Base-by-base conservation (phyloP, 1,140 invertebrate genomes). In the Eurytemora carolleeae region DNA sequence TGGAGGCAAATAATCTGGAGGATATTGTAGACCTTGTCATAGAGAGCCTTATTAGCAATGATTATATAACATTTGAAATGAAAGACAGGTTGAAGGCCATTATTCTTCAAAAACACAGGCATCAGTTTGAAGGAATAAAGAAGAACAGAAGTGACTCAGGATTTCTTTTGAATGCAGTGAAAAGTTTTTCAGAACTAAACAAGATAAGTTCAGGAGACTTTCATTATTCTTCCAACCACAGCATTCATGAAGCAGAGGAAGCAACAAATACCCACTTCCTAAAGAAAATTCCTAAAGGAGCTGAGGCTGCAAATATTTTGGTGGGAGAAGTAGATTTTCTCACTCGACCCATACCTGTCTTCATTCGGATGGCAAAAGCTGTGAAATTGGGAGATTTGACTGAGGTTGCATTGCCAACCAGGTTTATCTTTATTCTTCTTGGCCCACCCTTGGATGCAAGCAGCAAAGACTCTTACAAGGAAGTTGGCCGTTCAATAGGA, bases 21-120 rank as follows among this genome's bases (percentile, higher is more conserved):
- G 82, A 89, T 72, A 84, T 95, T 23, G 80, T 86, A 44, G 94
- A 98, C 73, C 77, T 90, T 57, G 80, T 94, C 15, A 75, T 96
- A 65, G 92, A 97, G 69, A 87, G 86, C 69, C 86, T 97, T 83
- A 80, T 93, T 55, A 83, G 82, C 67, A 78, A 82, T 63, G 84
- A 82, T 54, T 78, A 81, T 31, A 72, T 98, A 55, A 77, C 82
- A 21, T 73, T 80, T 23, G 83, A 85, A 20, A 77, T 81, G 54
- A 80, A 82, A 68, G 90, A 44, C n/a, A 7, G n/a, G n/a, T 44
- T 44, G 31, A 57, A 57, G 21, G 12, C 20, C 18, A 18, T 57
- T 57, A 25, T 57, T 24, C 56, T 57, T 3, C 18, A 57, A 18
- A 57, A 57, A 18, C 56, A 57, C 24, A 18, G 56, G 16, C 56